phyloP scores from a whole-genome alignment of 2,113 vertebrate genomes.

The pig (Sus scrofa) region DNA sequence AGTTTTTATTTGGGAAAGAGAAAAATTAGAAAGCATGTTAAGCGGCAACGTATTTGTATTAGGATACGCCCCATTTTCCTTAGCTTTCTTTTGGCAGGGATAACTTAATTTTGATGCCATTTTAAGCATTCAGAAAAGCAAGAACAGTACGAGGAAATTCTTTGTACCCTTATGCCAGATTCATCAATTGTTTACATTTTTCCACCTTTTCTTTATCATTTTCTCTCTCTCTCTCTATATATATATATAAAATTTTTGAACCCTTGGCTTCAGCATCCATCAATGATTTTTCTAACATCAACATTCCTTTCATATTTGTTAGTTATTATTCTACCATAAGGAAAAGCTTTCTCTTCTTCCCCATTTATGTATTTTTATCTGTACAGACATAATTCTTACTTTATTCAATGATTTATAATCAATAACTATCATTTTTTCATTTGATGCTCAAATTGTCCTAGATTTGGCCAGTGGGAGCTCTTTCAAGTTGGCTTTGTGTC shows the following conservation, averaged over 20 bases:
- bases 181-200: conserved; percentile 8
- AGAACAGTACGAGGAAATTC: background rate
- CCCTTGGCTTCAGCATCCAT: background rate
- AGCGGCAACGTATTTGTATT: background rate
- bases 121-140: background rate
- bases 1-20: conserved; percentile 40
- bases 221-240: background rate
- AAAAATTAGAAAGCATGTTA: background rate
- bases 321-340: conserved; percentile 8
- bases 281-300: conserved; percentile 27
- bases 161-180: background rate
- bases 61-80: background rate
- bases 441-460: background rate
- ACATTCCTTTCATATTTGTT: conserved; percentile 43
- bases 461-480: conserved; percentile 13
- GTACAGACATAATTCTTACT: background rate
- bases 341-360: conserved; percentile 25
- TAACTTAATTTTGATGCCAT: conserved; percentile 9
- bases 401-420: conserved; percentile 22
- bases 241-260: background rate
- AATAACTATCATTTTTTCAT: background rate
- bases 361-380: background rate
- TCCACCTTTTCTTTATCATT: background rate
- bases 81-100: background rate
- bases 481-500: conserved; percentile 34